phyloP scores from a whole-genome alignment of 1,140 invertebrate species.

The Drosophila ercepeae region DNA sequence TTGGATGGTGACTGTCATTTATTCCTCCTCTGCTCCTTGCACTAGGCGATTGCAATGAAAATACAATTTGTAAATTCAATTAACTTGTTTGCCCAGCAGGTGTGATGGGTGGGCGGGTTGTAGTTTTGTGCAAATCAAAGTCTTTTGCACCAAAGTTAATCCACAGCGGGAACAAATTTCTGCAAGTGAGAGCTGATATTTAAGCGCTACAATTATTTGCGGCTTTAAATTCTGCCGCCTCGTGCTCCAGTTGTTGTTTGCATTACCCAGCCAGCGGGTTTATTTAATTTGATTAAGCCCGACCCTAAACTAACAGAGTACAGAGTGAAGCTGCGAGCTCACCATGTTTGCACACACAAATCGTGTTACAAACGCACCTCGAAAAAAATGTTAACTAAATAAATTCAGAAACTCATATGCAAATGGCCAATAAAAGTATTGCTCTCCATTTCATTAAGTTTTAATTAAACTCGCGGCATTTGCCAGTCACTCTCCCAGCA shows the following conservation, averaged over 20 bases:
- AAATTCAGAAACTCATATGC: slow-evolving; percentile 8
- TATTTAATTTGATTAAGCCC: slow-evolving; percentile 43
- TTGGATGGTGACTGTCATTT: neutral
- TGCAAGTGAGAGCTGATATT: slow-evolving; percentile 20
- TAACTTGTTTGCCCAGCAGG: slow-evolving; percentile 59
- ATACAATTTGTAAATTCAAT: slow-evolving; percentile 65
- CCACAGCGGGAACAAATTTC: slow-evolving; percentile 10
- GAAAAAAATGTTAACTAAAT: neutral
- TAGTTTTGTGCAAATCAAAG: neutral
- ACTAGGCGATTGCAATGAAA: slow-evolving; percentile 4
- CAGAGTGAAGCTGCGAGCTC: slow-evolving; percentile 18
- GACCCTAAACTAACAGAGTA: slow-evolving; percentile 42
- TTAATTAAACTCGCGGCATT: slow-evolving; percentile 65
- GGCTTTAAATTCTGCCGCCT: slow-evolving; percentile 1
- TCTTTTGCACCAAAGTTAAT: slow-evolving; percentile 5
- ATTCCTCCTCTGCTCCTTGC: neutral
- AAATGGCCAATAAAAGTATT: slow-evolving; percentile 70
- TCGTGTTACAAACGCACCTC: slow-evolving; percentile 8
- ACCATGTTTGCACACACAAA: slow-evolving; percentile 21
- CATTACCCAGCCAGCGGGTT: slow-evolving; percentile 18
- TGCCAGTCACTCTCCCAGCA: slow-evolving; percentile 15
- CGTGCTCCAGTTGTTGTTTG: slow-evolving; percentile 9
- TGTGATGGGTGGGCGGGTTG: neutral
- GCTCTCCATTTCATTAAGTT: slow-evolving; percentile 69
- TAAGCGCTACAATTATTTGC: slow-evolving; percentile 6